A percentile compares a stretch with the other conserved stretches of the same genome.
phyloP scores from a whole-genome alignment of 1,140 invertebrate genomes.

The Theocolax elegans region DNA sequence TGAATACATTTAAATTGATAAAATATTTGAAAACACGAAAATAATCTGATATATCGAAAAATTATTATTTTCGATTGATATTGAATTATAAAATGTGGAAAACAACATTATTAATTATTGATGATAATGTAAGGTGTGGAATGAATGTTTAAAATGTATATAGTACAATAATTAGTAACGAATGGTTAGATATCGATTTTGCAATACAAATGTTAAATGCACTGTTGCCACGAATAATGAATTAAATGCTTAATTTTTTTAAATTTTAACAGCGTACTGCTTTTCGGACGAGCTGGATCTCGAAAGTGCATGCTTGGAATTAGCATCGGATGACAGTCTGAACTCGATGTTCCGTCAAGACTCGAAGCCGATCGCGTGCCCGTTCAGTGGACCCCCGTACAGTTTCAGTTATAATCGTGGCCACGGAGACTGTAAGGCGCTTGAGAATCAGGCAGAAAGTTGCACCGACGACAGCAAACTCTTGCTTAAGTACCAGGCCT shows the following conservation, averaged over 20 bases:
- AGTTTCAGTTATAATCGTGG: conserved; percentile 82
- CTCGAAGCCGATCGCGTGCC: conserved; percentile 75
- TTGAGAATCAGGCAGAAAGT: conserved; percentile 72
- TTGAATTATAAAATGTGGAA: no score
- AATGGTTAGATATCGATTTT: no score
- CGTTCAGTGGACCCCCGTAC: conserved; percentile 80
- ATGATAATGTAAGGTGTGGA: no score
- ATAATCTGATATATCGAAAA: no score
- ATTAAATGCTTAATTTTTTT: conserved; percentile 13
- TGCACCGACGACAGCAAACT: conserved; percentile 74
- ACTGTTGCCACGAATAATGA: no score
- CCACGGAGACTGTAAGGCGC: conserved; percentile 70
- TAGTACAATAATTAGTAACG: no score
- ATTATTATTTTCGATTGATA: no score
- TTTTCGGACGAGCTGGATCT: conserved; percentile 1
- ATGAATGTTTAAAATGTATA: no score
- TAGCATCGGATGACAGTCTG: conserved; percentile 78
- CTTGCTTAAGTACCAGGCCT: conserved; percentile 75
- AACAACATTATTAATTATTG: no score
- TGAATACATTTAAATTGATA: no score
- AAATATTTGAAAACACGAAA: no score
- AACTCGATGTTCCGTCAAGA: conserved; percentile 80
- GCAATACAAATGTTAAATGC: no score
- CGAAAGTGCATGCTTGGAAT: conserved; percentile 67
- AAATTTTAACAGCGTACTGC: conserved; percentile 37